A percentile compares a stretch with the other conserved stretches of the same genome.
phyloP scores from a whole-genome alignment of 2,113 vertebrate genomes.

The Equus quagga region DNA sequence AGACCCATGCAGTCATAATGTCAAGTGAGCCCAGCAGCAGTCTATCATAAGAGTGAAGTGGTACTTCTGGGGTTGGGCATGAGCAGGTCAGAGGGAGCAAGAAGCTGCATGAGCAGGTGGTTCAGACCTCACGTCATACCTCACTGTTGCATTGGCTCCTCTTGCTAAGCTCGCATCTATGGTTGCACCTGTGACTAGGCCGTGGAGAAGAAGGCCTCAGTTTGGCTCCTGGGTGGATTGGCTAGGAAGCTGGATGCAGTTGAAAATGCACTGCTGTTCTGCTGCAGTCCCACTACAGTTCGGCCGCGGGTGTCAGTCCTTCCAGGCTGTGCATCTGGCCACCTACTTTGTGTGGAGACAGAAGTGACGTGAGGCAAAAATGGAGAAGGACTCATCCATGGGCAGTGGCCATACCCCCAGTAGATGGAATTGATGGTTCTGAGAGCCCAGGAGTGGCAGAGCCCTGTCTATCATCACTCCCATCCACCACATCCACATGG shows the following conservation, averaged over 20 bases:
- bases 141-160: neutral
- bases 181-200: neutral
- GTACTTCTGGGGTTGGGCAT: neutral
- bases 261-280: neutral
- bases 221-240: neutral
- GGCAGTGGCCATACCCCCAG: neutral
- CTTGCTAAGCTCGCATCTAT: neutral
- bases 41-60: neutral
- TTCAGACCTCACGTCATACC: accelerated
- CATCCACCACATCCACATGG: neutral
- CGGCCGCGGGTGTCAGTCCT: neutral
- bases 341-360: neutral
- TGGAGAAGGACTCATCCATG: neutral
- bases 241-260: neutral
- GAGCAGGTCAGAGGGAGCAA: neutral
- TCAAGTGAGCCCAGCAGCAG: neutral
- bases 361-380: neutral
- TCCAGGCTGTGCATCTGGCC: neutral
- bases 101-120: neutral
- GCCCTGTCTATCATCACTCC: too few relatives aligned
- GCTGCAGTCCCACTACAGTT: neutral
- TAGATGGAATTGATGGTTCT: neutral
- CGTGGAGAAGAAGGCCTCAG: neutral
- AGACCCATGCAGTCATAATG: neutral
- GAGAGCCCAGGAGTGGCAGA: neutral